These are phyloP conservation scores for Epizoanthus ramosus DNA, from an alignment of 92 coral and sea anemone genomes.

Conservation along the genomic window DNA sequence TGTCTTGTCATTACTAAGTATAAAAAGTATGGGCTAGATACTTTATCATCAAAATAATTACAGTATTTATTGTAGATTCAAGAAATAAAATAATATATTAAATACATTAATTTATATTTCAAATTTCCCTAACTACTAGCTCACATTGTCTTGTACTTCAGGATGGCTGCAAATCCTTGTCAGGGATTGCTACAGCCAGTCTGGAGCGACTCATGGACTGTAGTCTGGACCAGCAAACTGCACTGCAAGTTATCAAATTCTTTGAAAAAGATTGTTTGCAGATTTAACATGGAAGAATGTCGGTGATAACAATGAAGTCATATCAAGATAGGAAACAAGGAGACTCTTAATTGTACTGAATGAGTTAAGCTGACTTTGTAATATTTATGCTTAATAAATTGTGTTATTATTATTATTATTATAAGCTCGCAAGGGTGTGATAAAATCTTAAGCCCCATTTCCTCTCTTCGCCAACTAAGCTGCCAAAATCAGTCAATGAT, in stretches of 20 bases:
- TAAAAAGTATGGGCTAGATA: no score
- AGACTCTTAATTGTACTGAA: no score
- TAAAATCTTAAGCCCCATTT: no score
- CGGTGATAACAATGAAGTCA: not conserved
- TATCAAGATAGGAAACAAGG: not conserved
- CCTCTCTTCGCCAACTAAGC: no score
- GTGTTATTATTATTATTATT: no score
- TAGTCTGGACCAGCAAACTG: conserved; percentile 91
- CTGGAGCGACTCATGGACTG: conserved; percentile 89
- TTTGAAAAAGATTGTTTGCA: conserved; percentile 69
- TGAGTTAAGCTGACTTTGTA: no score
- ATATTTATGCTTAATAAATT: no score
- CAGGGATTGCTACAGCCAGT: conserved; percentile 80
- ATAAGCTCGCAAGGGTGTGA: no score
- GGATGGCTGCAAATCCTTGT: conserved; percentile 86
- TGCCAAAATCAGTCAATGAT: no score
- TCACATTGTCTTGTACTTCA: conserved; percentile 92
- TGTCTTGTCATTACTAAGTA: no score
- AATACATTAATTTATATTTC: not conserved
- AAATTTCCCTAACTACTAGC: not conserved
- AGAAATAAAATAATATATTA: not conserved
- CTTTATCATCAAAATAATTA: not conserved
- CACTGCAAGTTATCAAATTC: conserved; percentile 77
- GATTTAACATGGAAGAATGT: conserved; percentile 1
- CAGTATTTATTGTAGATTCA: not conserved